Base-by-base conservation (phyloP, 1,140 invertebrate genomes). In the Ostrea edulis region DNA sequence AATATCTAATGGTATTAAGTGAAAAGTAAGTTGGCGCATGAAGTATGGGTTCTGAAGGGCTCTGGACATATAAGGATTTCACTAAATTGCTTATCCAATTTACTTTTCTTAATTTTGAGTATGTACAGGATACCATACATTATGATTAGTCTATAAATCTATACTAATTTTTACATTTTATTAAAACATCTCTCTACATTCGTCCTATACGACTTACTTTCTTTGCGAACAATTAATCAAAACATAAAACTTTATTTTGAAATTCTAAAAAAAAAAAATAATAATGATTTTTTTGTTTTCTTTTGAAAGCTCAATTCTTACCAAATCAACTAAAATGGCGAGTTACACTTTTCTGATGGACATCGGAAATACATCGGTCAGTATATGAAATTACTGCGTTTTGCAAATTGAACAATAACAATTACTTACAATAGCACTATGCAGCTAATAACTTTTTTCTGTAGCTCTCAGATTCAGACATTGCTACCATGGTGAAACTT, bases 301-400 rank as follows among this genome's bases (percentile, higher is more conserved):
- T 20, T 17, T n/a, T 62, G 68, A 77, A 12, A 25, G 4, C 14
- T 9, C 29, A 35, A 77, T 25, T 11, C 5, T 44, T 17, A 44
- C 35, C 1, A 12, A 14, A 35, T 77, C 68, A 12, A 77, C 20
- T 4, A 86, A 86, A 54, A 86, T 91, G 88, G 91, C 91, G 53
- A 91, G 90, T 84, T 91, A 91, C 71, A 89, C 89, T 29, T 91
- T 91, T 65, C 84, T 91, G 12, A 91, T 91, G 91, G 86, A 88
- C 25, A 87, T 85, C 58, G 62, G 84, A 14, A 84, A 84, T 44
- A 51, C 81, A 54, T 58, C 83, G 83, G 89, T 90, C 20, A 84
- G 87, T 71, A 77, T 62, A 82, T 44, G 35, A 44, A 44, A 44
- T 44, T 44, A 44, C 35, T 2, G 35, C 5, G 35, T 44, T 44